These are phyloP conservation scores for Podiceps cristatus DNA, from an alignment of 2,113 vertebrate species.

Conservation along the genomic window DNA sequence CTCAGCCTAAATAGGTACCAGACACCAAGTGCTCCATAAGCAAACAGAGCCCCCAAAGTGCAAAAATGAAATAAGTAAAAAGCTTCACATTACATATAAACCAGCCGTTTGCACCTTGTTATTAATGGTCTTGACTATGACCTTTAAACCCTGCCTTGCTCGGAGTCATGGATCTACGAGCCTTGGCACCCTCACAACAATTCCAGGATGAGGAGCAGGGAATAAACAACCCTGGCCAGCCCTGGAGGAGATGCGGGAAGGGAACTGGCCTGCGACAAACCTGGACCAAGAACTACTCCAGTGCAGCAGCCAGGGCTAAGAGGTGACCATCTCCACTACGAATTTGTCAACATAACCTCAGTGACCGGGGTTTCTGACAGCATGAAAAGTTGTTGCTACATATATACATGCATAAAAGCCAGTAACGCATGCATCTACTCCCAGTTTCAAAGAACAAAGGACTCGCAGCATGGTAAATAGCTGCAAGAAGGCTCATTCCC, in stretches of 20 bases:
- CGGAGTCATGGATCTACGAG: conserved; percentile 62
- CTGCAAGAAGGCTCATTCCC: neutral
- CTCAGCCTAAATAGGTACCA: conserved; percentile 84
- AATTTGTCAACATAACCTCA: neutral
- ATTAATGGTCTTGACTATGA: conserved; percentile 80
- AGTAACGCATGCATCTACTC: neutral
- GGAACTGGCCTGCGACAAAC: neutral
- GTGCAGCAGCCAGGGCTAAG: neutral
- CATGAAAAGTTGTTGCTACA: neutral
- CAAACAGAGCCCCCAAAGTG: conserved; percentile 83
- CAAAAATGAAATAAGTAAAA: conserved; percentile 85
- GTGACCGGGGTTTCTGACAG: neutral
- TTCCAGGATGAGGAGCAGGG: conserved; percentile 50
- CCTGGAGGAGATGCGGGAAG: neutral
- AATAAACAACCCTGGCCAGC: conserved; percentile 8
- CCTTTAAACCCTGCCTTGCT: conserved; percentile 74
- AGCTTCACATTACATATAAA: conserved; percentile 82
- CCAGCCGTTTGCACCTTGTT: conserved; percentile 83
- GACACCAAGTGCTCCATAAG: conserved; percentile 85
- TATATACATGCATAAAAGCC: fast-evolving
- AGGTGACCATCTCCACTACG: neutral
- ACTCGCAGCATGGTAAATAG: neutral
- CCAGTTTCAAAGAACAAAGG: neutral
- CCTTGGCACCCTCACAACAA: conserved; percentile 74
- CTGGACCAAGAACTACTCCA: neutral